Percentiles rank a stretch among this genome's conserved stretches.
phyloP scores from a whole-genome alignment of 2,113 vertebrate species.

The Leptocoma aspasia region DNA sequence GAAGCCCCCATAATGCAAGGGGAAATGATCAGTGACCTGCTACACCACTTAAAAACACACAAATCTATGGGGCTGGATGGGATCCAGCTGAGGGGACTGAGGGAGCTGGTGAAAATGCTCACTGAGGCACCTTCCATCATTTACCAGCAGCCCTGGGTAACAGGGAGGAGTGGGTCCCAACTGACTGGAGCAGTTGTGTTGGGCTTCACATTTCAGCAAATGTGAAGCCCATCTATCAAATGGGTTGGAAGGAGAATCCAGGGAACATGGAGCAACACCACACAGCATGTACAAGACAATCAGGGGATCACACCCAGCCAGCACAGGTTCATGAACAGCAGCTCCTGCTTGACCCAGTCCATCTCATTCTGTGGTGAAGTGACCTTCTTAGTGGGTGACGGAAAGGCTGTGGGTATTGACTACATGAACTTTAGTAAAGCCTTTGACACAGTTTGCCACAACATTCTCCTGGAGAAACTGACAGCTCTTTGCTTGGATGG shows the following conservation, averaged over 20 bases:
- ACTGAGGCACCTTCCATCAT: not conserved
- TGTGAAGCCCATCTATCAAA: not conserved
- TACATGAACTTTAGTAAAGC: not conserved
- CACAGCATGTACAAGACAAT: fast-evolving
- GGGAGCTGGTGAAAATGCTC: not conserved
- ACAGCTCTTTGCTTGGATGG: not conserved
- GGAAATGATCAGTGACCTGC: not conserved
- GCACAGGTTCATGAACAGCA: not conserved
- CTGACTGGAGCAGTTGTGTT: not conserved
- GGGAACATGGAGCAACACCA: not conserved
- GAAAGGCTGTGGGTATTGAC: not conserved
- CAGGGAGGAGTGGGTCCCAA: not conserved
- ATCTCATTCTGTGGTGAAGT: not conserved
- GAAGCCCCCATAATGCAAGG: not conserved
- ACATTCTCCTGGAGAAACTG: not conserved
- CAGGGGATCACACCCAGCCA: not conserved
- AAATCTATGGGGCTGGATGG: fast-evolving
- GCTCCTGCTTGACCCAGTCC: not conserved
- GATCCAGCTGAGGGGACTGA: not conserved
- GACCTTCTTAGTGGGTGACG: not conserved
- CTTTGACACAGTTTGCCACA: not conserved
- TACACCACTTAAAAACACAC: not conserved
- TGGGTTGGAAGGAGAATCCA: not conserved
- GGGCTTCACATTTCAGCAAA: too few relatives aligned
- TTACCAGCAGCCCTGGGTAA: not conserved